Base-by-base conservation (phyloP, 2,113 vertebrate genomes). In the Amphiprion percula region DNA sequence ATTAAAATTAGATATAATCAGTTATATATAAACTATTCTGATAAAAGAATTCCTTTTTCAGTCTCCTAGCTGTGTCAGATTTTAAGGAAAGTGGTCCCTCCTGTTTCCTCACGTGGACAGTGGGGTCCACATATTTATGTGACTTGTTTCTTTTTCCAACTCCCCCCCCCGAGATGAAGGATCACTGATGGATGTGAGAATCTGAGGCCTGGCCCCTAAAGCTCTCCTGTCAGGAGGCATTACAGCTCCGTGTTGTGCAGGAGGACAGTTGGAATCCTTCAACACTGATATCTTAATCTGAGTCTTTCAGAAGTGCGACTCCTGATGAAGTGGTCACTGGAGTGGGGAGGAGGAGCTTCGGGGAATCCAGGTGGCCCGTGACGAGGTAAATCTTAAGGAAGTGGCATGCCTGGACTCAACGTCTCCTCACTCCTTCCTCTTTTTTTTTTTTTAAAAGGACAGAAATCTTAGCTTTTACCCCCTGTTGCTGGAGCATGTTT, bases 171-270 rank as follows among this genome's bases (percentile, higher is more conserved):
- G 50, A 79, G 81, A 71, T 71, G 86, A 91, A 75, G 77, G 77
- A 83, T 90, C 88, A 87, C 33, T 91, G 89, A 91, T 64, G 86
- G 90, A 93, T 90, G 83, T 84, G 82, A 83, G 86, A 91, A 90
- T 30, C 81, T 60, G 73, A 88, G 74, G 82, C 74, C 80, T 23
- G 63, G 24, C 56, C 70, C 52, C 72, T 83, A 93, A 91, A 94
- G 87, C 94, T 87, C 68, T 53, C 78, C 91, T 94, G 93, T 95
- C 93, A 95, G 85, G 89, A 93, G 81, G 92, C 74, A 92, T 94
- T 94, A 93, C 85, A 79, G 73, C 88, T 62, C 74, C 41, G 61
- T n/a, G 76, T 75, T 74, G 71, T 77, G 84, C 84, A 65, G 83
- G 68, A 82, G 86, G 74, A 91, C 86, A 81, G 84, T 87, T 81